phyloP scores from a whole-genome alignment of 2,113 vertebrate species.

The Crocuta crocuta region DNA sequence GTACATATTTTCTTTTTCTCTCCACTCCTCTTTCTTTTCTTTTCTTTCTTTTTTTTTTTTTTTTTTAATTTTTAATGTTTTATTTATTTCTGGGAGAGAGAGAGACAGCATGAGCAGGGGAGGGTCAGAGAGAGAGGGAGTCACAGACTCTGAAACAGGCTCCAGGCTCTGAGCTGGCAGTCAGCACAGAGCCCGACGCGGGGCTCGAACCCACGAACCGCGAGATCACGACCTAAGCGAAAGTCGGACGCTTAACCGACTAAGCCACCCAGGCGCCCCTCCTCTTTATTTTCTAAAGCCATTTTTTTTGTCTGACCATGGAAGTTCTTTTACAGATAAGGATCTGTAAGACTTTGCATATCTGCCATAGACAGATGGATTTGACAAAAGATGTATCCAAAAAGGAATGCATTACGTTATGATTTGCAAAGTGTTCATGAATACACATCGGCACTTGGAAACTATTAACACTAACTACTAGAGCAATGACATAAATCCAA shows the following conservation, averaged over 20 bases:
- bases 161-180: too few relatives aligned
- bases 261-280: too few relatives aligned
- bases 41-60: too few relatives aligned
- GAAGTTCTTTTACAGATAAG: conserved; percentile 62
- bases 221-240: too few relatives aligned
- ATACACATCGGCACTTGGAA: conserved; percentile 69
- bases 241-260: too few relatives aligned
- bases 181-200: too few relatives aligned
- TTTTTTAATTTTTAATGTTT: too few relatives aligned
- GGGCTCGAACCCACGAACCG: too few relatives aligned
- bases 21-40: conserved; percentile 17
- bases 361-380: conserved; percentile 69
- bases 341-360: conserved; percentile 42
- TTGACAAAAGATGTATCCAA: conserved; percentile 74
- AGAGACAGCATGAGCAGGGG: too few relatives aligned
- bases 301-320: conserved; percentile 50
- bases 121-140: too few relatives aligned
- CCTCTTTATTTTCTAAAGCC: conserved; percentile 16
- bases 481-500: conserved; percentile 63
- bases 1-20: neutral
- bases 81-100: too few relatives aligned
- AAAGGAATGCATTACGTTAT: conserved; percentile 66
- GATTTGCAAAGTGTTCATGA: conserved; percentile 61
- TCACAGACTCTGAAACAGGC: too few relatives aligned
- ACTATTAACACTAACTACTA: conserved; percentile 66